These are phyloP conservation scores for Metellina segmentata DNA, from an alignment of 2,888 invertebrate species.

Conservation along the genomic window DNA sequence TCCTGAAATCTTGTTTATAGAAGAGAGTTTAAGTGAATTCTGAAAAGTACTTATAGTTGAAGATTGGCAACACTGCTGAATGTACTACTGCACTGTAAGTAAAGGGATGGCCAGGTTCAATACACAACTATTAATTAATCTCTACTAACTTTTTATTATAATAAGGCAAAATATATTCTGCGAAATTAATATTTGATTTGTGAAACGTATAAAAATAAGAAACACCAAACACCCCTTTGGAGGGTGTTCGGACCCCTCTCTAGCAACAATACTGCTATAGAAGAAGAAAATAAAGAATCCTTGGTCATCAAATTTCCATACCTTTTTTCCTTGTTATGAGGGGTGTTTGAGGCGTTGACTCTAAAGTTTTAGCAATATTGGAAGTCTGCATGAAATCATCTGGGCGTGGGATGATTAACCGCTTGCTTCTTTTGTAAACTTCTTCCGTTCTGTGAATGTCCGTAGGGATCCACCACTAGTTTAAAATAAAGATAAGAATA, in stretches of 20 bases:
- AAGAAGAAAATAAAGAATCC: background rate
- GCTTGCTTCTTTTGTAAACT: slow-evolving; percentile 45
- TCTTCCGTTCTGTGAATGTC: slow-evolving; percentile 25
- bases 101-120: no score
- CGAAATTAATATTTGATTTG: no score
- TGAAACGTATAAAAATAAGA: background rate
- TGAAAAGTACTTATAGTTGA: no score
- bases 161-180: background rate
- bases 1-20: no score
- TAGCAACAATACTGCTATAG: background rate
- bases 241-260: background rate
- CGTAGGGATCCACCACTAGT: slow-evolving; percentile 61
- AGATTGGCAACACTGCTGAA: no score
- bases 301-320: background rate
- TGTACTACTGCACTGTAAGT: no score
- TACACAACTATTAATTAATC: no score
- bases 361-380: slow-evolving; percentile 32
- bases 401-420: slow-evolving; percentile 45
- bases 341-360: slow-evolving; percentile 22
- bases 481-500: background rate
- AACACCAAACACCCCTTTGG: background rate
- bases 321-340: slow-evolving; percentile 47
- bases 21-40: no score
- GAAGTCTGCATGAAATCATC: slow-evolving; percentile 33
- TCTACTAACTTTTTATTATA: background rate